Conservation (phyloP, 2,113 vertebrate genomes). For the Sylvia atricapilla region DNA sequence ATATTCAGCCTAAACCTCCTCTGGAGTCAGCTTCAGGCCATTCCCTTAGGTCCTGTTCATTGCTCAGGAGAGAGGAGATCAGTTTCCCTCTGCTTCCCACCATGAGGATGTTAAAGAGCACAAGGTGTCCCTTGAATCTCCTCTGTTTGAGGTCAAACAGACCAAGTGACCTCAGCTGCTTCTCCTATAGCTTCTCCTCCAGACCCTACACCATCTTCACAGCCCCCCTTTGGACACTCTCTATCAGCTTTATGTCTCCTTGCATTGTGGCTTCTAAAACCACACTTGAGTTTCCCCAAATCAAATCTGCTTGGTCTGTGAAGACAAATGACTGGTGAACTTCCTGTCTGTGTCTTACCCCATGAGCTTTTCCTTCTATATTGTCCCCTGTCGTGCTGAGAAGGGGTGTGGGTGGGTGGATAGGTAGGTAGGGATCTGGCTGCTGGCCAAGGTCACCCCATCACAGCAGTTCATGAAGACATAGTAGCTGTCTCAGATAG, state of each 20-base stretch:
- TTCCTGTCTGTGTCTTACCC: not conserved
- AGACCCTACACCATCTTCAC: not conserved
- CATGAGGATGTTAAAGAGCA: fast-evolving
- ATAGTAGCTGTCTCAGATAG: not conserved
- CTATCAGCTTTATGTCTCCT: not conserved
- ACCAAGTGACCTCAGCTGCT: not conserved
- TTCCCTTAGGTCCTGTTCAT: fast-evolving
- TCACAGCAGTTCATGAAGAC: not conserved
- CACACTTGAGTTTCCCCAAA: fast-evolving
- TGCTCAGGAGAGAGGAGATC: not conserved
- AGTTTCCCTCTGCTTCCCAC: not conserved
- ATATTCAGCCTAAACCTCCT: not conserved
- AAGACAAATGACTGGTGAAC: not conserved
- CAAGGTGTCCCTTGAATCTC: not conserved
- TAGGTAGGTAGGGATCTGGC: fast-evolving
- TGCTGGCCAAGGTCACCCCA: not conserved
- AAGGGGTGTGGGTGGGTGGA: not conserved
- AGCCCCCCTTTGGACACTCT: fast-evolving
- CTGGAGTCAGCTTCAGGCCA: not conserved
- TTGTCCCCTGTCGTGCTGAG: not conserved
- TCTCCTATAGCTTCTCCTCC: not conserved
- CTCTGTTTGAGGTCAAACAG: not conserved
- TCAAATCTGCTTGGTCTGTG: not conserved
- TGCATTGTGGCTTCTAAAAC: not conserved
- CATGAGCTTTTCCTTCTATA: not conserved